Evolutionary conservation across 1,140 invertebrate species (phyloP).

Genomic region (Araneus ventricosus): DNA sequence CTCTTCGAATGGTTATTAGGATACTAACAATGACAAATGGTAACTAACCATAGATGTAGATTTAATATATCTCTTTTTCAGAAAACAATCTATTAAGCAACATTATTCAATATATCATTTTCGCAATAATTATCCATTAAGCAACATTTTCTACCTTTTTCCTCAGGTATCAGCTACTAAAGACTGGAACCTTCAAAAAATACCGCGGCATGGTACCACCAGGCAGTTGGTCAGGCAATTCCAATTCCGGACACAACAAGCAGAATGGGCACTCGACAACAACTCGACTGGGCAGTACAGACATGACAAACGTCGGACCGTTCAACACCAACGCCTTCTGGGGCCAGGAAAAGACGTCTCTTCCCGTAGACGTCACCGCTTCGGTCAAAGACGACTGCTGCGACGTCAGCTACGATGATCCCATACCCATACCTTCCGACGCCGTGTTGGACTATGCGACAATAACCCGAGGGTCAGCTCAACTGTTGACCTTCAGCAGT

Average conservation of each 20-base stretch:
- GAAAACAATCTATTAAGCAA: not conserved
- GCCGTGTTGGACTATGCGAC: constrained; percentile 47
- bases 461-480: constrained; percentile 13
- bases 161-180: constrained; percentile 57
- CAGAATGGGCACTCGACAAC: constrained; percentile 72
- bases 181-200: constrained; percentile 75
- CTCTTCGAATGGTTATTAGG: not conserved
- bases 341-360: constrained; percentile 48
- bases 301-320: constrained; percentile 35
- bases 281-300: constrained; percentile 59
- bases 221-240: constrained; percentile 74
- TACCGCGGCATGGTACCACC: constrained; percentile 72
- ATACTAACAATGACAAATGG: not conserved
- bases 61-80: not conserved
- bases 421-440: constrained; percentile 1
- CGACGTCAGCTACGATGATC: constrained; percentile 19
- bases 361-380: constrained; percentile 37
- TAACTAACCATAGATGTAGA: too few species aligned
- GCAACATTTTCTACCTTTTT: too few species aligned
- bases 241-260: constrained; percentile 69
- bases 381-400: constrained; percentile 48
- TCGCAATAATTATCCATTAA: not conserved
- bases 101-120: not conserved
- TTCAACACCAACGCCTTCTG: constrained; percentile 64
- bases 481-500: constrained; percentile 65